Evolutionary conservation across 2,888 invertebrate species (phyloP).

Genomic region (Ennomos erosarius): DNA sequence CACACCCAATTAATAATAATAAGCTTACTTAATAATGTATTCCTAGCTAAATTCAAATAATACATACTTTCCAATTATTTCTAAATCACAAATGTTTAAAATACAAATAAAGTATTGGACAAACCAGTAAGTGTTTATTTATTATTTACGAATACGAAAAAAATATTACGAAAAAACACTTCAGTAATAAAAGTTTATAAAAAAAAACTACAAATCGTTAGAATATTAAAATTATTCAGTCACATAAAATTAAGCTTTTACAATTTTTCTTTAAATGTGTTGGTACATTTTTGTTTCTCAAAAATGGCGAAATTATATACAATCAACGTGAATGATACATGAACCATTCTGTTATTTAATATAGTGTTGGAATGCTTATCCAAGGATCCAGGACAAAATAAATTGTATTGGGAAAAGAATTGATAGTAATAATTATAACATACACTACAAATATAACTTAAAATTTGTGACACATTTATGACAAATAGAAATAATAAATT

Average conservation of each 20-base stretch:
- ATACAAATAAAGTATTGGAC: slow-evolving; percentile 8
- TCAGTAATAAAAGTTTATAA: background rate
- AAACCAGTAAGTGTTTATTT: background rate
- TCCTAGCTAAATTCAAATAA: background rate
- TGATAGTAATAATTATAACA: too few relatives aligned
- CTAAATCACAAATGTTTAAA: slow-evolving; percentile 22
- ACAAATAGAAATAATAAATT: too few relatives aligned
- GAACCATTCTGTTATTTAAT: background rate
- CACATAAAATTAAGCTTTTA: slow-evolving; percentile 5
- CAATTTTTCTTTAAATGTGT: slow-evolving; percentile 10
- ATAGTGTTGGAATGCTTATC: background rate
- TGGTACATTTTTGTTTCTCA: slow-evolving; percentile 12
- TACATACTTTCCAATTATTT: slow-evolving; percentile 7
- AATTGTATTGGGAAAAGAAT: too few relatives aligned
- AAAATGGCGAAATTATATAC: background rate
- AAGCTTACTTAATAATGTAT: background rate
- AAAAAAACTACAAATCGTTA: background rate
- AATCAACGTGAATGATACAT: too few relatives aligned
- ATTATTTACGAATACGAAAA: slow-evolving; percentile 2
- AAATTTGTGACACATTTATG: too few relatives aligned
- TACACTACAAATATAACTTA: too few relatives aligned
- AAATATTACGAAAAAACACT: too few relatives aligned
- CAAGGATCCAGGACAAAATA: too few relatives aligned
- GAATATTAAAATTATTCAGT: slow-evolving; percentile 12
- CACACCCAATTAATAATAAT: slow-evolving; percentile 2